Percentiles rank a stretch among this genome's conserved stretches.
Evolutionary conservation across 2,797 vertebrate genomes (phyloP).

Genomic region (Adrianichthys oophorus): DNA sequence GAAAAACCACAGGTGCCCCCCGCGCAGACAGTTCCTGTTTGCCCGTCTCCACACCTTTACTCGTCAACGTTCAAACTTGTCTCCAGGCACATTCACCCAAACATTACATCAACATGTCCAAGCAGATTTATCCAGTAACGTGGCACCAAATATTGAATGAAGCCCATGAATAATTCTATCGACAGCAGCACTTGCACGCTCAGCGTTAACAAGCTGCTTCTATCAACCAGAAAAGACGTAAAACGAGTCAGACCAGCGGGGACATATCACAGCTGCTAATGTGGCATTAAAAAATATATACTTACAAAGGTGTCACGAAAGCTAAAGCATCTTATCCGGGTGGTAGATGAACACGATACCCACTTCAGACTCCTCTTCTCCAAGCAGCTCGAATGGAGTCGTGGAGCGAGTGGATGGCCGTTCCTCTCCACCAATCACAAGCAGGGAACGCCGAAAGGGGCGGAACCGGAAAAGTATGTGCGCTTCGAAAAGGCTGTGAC

Average conservation of each 20-base stretch:
- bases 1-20: constrained; percentile 60
- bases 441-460: fast-evolving
- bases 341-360: too few species aligned
- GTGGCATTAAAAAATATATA: too few species aligned
- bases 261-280: too few species aligned
- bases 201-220: too few species aligned
- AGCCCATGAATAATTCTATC: constrained; percentile 67
- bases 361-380: constrained; percentile 14
- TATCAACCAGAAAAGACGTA: too few species aligned
- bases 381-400: constrained; percentile 8
- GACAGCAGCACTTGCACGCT: constrained; percentile 32
- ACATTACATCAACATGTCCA: background rate
- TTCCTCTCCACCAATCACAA: constrained; percentile 29
- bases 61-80: constrained; percentile 45
- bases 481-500: constrained; percentile 29
- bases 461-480: background rate
- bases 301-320: too few species aligned
- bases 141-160: constrained; percentile 6
- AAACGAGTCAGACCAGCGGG: too few species aligned
- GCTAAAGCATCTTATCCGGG: too few species aligned
- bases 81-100: background rate
- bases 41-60: constrained; percentile 25
- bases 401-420: constrained; percentile 41
- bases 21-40: constrained; percentile 29
- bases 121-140: background rate